Percentiles rank a stretch among this genome's conserved stretches.
phyloP scores from a whole-genome alignment of 2,113 vertebrate genomes.

The Neomonachus schauinslandi region DNA sequence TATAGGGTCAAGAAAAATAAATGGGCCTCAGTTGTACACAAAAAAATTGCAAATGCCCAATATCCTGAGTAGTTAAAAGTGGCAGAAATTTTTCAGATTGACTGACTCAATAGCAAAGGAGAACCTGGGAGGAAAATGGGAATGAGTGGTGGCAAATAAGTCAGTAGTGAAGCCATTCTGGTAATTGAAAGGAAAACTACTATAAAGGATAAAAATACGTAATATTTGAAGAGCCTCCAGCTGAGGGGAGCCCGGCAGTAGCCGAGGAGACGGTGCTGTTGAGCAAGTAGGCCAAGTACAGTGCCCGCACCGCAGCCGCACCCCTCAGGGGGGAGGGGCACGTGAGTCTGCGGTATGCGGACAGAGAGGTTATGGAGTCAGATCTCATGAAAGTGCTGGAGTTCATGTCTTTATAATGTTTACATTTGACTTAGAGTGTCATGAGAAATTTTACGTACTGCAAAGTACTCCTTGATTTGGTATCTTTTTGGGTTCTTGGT shows the following conservation, averaged over 20 bases:
- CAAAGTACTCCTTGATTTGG: background rate
- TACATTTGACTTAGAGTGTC: background rate
- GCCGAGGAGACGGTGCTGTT: background rate
- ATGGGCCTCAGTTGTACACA: background rate
- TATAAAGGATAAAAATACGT: background rate
- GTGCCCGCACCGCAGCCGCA: background rate
- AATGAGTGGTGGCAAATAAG: background rate
- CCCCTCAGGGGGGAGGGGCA: background rate
- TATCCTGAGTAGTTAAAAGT: background rate
- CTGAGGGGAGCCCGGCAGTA: background rate
- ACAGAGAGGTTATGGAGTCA: background rate
- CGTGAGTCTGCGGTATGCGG: background rate
- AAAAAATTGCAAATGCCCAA: background rate
- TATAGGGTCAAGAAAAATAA: background rate
- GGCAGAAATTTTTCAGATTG: background rate
- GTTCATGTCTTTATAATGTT: background rate
- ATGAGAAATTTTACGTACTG: background rate
- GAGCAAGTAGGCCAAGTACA: background rate
- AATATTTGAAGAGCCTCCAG: background rate
- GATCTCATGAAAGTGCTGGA: background rate
- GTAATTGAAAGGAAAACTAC: conserved; percentile 7
- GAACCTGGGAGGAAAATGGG: background rate
- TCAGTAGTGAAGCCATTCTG: background rate
- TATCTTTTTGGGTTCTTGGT: background rate
- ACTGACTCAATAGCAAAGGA: background rate